Evolutionary conservation across 2,797 vertebrate species (phyloP).

Genomic region (Neosilurus mollespiculum): DNA sequence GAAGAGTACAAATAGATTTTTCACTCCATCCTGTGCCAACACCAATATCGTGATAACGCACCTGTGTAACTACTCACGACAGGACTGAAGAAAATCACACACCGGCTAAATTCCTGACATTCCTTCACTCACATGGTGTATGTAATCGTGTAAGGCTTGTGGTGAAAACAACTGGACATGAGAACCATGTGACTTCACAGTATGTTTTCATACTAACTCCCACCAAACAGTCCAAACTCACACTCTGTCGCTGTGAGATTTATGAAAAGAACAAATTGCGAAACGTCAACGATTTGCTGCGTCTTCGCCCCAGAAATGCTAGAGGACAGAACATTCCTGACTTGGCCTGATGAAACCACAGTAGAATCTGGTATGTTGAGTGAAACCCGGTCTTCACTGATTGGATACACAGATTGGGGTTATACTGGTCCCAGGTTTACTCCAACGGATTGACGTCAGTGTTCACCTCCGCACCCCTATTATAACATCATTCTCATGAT

Average conservation of each 20-base stretch:
- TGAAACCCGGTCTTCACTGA: neutral
- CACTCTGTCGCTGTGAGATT: conserved; percentile 18
- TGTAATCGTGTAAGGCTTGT: neutral
- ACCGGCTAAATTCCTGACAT: conserved; percentile 25
- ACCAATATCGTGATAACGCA: neutral
- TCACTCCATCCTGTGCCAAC: too few relatives aligned
- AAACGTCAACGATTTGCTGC: neutral
- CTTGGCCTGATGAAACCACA: neutral
- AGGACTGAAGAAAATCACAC: neutral
- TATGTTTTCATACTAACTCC: neutral
- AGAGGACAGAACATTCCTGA: neutral
- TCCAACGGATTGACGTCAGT: neutral
- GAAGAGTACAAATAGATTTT: neutral
- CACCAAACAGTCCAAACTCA: neutral
- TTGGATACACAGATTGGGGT: neutral
- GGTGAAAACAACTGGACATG: neutral
- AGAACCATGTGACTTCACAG: neutral
- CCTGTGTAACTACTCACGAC: too few relatives aligned
- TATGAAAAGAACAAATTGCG: neutral
- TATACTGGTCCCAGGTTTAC: neutral
- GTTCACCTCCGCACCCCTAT: neutral
- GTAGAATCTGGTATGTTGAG: neutral
- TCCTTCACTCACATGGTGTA: neutral
- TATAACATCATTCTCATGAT: neutral
- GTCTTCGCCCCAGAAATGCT: neutral